Conservation (phyloP, 2,113 vertebrate species). For the Engraulis encrasicolus region DNA sequence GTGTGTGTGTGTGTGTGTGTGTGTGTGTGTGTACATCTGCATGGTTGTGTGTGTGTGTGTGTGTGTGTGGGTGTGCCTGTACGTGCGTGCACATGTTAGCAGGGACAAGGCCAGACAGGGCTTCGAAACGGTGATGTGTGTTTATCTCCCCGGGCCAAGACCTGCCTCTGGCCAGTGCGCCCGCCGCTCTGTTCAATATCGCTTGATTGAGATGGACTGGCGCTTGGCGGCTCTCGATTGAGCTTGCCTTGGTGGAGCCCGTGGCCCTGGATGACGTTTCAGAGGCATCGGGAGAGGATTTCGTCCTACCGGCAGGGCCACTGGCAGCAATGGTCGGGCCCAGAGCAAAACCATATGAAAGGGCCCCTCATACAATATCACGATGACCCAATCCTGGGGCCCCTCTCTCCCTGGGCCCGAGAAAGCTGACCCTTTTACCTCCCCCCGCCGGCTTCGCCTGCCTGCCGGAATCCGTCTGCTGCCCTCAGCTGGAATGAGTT, state of each 20-base stretch:
- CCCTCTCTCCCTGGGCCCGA: too few relatives aligned
- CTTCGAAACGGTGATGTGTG: conserved; percentile 33
- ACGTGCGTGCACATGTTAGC: conserved; percentile 1
- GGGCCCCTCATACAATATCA: too few relatives aligned
- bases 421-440: too few relatives aligned
- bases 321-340: too few relatives aligned
- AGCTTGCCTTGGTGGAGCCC: conserved; percentile 7
- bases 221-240: not conserved
- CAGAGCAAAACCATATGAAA: too few relatives aligned
- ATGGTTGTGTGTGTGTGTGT: conserved; percentile 6
- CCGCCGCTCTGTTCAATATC: conserved; percentile 43
- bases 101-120: conserved; percentile 34
- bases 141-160: conserved; percentile 41
- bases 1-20: conserved; percentile 23
- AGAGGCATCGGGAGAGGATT: conserved; percentile 12
- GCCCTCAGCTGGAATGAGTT: conserved; percentile 11
- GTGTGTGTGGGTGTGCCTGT: conserved; percentile 17
- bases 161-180: conserved; percentile 21
- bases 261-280: not conserved
- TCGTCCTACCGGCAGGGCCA: too few relatives aligned
- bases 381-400: too few relatives aligned
- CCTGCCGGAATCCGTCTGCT: not conserved
- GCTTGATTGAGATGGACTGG: conserved; percentile 17
- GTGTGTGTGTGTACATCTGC: too few relatives aligned
- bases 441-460: too few relatives aligned